Base-by-base conservation (phyloP, 92 coral and sea anemone species). In the Zoanthus gigantus region DNA sequence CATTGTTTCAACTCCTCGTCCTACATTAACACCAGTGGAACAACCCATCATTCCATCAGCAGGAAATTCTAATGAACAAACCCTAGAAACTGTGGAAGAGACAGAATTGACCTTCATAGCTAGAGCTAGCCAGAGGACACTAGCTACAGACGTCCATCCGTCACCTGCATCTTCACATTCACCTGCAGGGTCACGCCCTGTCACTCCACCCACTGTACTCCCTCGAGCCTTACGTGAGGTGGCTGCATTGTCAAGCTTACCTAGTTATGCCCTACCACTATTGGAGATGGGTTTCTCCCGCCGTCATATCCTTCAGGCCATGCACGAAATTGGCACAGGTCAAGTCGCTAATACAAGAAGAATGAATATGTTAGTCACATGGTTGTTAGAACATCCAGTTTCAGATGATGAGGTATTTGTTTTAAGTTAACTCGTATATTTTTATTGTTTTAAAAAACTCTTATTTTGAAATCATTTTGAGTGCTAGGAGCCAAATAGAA, bases 211-310 rank as follows among this genome's bases (percentile, higher is more conserved):
- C 16, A 83, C 89, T 6, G 71, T 92, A 0, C 89, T 92, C 0
- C 95, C 98, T 6, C 90, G 83, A 32, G 98, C 94, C 14, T 82
- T 92, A 32, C 92, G 94, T 32, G 95, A 92, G 74, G 90, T 92
- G 2, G 98, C 92, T 3, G 93, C 98, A 46, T 75, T 92, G 85
- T 94, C 98, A 53, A 88, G 91, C 15, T 76, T 94, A 17, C 98
- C 98, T 18, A 76, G 72, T 56, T 91, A 90, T 92, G 91, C 95
- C 50, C 47, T 92, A 53, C 95, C 98, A 7, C 86, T 94, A 66
- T 81, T 94, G 86, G 98, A 94, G 94, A 94, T 94, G 98, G 98
- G 98, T 9, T 94, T 94, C 90, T 90, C 95, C 34, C 89, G 95
- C 50, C 90, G 94, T 2, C 98, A 94, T 74, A 95, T 94, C 18